Percentiles rank a stretch among this genome's conserved stretches.
Evolutionary conservation across 2,797 vertebrate species (phyloP).

Genomic region (Psittacula echo): DNA sequence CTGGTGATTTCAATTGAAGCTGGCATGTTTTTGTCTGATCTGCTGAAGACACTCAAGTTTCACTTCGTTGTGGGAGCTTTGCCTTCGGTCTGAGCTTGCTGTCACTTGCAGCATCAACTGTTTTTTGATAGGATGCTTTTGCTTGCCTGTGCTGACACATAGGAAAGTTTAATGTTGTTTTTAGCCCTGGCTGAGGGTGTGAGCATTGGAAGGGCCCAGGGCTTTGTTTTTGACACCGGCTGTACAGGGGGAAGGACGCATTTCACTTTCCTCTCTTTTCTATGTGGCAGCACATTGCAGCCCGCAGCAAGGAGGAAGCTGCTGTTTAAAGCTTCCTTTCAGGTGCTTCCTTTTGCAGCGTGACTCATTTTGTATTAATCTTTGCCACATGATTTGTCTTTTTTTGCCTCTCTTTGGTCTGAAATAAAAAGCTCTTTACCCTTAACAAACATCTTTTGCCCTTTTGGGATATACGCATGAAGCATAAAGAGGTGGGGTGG

Average conservation of each 20-base stretch:
- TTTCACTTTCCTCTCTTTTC: not conserved
- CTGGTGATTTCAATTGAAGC: not conserved
- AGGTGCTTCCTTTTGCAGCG: not conserved
- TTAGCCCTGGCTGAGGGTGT: not conserved
- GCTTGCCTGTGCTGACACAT: accelerated
- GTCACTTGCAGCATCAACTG: accelerated
- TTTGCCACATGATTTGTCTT: not conserved
- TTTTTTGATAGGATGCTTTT: not conserved
- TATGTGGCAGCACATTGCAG: not conserved
- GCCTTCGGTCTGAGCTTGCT: not conserved
- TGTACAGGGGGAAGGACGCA: not conserved
- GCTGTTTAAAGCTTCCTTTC: slow-evolving; percentile 1
- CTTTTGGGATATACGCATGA: not conserved
- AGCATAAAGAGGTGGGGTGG: not conserved
- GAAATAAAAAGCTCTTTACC: not conserved
- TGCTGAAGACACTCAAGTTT: slow-evolving; percentile 9
- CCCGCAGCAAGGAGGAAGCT: not conserved
- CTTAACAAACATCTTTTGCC: not conserved
- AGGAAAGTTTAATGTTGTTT: not conserved
- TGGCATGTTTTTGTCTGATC: not conserved
- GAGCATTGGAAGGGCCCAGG: not conserved
- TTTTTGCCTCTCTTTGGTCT: not conserved
- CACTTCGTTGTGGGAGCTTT: slow-evolving; percentile 6
- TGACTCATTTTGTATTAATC: not conserved
- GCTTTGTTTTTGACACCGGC: not conserved